phyloP scores from a whole-genome alignment of 2,113 vertebrate species.

The Piaya cayana region DNA sequence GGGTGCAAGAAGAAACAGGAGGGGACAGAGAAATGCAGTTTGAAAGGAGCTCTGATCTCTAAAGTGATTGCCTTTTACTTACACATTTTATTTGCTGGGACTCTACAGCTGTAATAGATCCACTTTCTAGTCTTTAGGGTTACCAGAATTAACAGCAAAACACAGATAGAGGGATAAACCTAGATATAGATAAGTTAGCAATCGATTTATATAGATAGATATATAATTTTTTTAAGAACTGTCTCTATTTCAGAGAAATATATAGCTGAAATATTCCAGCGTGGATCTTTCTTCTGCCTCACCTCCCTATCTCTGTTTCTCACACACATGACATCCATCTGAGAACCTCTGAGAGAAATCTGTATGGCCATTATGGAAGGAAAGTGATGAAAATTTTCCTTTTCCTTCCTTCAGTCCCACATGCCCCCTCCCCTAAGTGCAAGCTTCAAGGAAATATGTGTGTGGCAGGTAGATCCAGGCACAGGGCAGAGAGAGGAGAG shows the following conservation, averaged over 20 bases:
- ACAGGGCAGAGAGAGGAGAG: background rate
- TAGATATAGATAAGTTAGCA: background rate
- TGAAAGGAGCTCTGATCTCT: conserved; percentile 25
- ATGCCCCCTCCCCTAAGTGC: background rate
- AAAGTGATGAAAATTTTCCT: conserved; percentile 8
- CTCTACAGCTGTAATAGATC: background rate
- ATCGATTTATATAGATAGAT: background rate
- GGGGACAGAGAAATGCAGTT: background rate
- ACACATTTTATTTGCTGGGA: background rate
- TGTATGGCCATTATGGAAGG: background rate
- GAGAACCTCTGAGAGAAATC: conserved; percentile 2
- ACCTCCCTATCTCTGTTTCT: background rate
- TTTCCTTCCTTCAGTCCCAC: background rate
- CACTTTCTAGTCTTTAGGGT: background rate
- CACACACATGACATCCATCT: background rate
- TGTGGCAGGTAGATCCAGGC: background rate
- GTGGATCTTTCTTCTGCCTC: background rate
- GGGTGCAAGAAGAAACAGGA: background rate
- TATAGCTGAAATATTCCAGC: background rate
- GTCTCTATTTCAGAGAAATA: background rate
- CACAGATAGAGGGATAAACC: background rate
- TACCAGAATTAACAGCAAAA: background rate
- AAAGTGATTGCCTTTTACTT: background rate
- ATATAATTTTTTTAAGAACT: background rate
- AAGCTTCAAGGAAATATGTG: background rate